These are phyloP conservation scores for Leptopilina myrica DNA, from an alignment of 2,888 invertebrate species.

Conservation along the genomic window DNA sequence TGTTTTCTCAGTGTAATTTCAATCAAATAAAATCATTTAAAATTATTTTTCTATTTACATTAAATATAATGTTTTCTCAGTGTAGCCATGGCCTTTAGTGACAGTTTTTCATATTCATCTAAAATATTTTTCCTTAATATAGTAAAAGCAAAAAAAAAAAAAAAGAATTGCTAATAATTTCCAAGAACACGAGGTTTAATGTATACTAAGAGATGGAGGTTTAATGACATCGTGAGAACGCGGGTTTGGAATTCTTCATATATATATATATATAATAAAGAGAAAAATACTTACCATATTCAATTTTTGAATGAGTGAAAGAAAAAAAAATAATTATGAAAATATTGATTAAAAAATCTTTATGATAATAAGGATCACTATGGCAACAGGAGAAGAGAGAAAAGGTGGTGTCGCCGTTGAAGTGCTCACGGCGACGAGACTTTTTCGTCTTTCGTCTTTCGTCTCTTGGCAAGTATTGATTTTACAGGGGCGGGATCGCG, in stretches of 20 bases:
- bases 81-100: too few species aligned
- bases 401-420: slow-evolving; percentile 23
- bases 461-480: slow-evolving; percentile 59
- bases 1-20: too few species aligned
- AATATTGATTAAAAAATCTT: slow-evolving; percentile 19
- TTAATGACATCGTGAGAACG: too few species aligned
- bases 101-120: too few species aligned
- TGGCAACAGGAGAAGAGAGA: background rate
- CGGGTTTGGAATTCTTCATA: background rate
- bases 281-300: background rate
- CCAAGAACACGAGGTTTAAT: too few species aligned
- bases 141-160: too few species aligned
- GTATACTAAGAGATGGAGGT: too few species aligned
- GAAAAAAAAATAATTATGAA: background rate
- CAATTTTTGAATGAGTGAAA: background rate
- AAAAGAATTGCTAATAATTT: too few species aligned
- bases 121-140: too few species aligned
- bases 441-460: slow-evolving; percentile 10
- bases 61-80: too few species aligned
- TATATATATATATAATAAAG: background rate
- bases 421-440: slow-evolving; percentile 29
- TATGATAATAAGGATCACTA: slow-evolving; percentile 30
- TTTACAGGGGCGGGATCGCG: slow-evolving; percentile 52
- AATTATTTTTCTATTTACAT: too few species aligned
- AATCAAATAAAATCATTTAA: too few species aligned